Percentiles rank a stretch among this genome's conserved stretches.
phyloP scores from a whole-genome alignment of 2,113 vertebrate species.

The Lipophrys pholis region DNA sequence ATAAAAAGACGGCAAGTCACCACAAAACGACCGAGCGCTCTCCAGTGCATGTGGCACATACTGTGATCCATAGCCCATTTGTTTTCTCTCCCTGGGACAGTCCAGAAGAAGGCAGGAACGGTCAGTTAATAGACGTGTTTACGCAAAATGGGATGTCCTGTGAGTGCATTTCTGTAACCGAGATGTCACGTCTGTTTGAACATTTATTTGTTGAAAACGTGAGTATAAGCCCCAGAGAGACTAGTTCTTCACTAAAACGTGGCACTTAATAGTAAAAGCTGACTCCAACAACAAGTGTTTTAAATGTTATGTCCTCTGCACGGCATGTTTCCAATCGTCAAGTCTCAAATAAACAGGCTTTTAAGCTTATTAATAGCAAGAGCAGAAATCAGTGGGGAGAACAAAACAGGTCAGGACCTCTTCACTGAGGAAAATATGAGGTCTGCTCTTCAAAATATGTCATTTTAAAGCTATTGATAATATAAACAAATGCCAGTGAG shows the following conservation, averaged over 20 bases:
- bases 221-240: conserved; percentile 12
- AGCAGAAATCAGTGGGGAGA: too few relatives aligned
- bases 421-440: too few relatives aligned
- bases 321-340: conserved; percentile 29
- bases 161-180: conserved; percentile 10
- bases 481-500: too few relatives aligned
- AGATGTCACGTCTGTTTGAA: conserved; percentile 4
- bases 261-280: conserved; percentile 8
- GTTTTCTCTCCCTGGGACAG: conserved; percentile 31
- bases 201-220: conserved; percentile 18
- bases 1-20: conserved; percentile 63
- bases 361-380: too few relatives aligned
- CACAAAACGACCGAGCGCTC: conserved; percentile 46
- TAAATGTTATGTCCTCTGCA: conserved; percentile 13
- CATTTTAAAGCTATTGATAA: too few relatives aligned
- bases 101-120: background rate
- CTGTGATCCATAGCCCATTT: conserved; percentile 28
- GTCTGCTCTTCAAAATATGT: too few relatives aligned
- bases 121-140: conserved; percentile 28
- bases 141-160: conserved; percentile 12
- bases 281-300: conserved; percentile 7
- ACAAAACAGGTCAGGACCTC: too few relatives aligned
- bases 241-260: conserved; percentile 26
- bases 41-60: conserved; percentile 19
- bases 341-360: background rate